Base-by-base conservation (phyloP, 2,113 vertebrate genomes). In the Mohoua ochrocephala region DNA sequence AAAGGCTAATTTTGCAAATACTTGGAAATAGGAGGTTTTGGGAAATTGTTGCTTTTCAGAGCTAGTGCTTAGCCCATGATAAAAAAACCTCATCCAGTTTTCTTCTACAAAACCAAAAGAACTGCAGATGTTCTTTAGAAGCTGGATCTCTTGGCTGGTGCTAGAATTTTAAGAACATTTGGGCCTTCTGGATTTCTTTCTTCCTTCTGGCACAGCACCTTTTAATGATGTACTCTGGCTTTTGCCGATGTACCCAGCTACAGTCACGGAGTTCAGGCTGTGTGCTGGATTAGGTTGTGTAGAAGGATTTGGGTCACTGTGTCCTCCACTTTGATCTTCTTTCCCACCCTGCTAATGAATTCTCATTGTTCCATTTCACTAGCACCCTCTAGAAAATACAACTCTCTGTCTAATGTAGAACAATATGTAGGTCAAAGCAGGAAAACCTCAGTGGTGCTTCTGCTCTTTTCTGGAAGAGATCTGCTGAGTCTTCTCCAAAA, bases 271-370 rank as follows among this genome's bases (percentile, higher is more conserved):
- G 53, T 94, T 79, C 57, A 94, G 44, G 47, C 75, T 47, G 13
- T 83, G 57, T 63, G 35, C 87, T 92, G 93, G 87, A 92, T 97
- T 95, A 95, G 83, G 35, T 70, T 56, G 42, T 44, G 11, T 90
- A 68, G 54, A 50, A 92, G 90, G 95, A 96, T 96, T 95, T 96
- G 93, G 92, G 95, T 97, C 90, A 95, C 91, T 96, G 0, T 94
- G 93, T 96, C 93, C 90, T 96, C 82, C 68, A 35, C 50, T 96
- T 90, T 90, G 95, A 96, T 91, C 95, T 95, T 94, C 94, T 97
- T 89, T 87, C 31, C 33, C 28, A 68, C 39, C 35, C 59, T 31
- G 57, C 75, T 95, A 74, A 95, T 94, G 85, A 88, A 75, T 90
- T 96, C 39, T 60, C 1, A 14, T 85, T 89, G 76, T 93, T 83